These are phyloP conservation scores for Enteromius paludinosus DNA, from an alignment of 2,797 vertebrate species.

Conservation along the genomic window DNA sequence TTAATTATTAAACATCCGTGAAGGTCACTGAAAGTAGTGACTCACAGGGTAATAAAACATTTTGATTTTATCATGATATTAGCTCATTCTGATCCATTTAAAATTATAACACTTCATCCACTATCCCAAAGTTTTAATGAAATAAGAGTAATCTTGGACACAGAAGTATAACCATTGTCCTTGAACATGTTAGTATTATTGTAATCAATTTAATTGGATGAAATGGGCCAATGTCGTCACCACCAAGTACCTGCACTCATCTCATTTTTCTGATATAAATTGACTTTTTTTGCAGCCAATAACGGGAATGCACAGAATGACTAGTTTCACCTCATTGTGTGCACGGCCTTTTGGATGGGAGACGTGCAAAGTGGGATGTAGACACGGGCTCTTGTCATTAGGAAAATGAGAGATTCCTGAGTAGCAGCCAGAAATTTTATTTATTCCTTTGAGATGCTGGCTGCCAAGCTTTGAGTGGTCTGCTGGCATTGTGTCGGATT, in stretches of 20 bases:
- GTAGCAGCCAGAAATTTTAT: conserved; percentile 66
- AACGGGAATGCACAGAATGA: background rate
- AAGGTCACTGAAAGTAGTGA: background rate
- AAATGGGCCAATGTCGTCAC: conserved; percentile 2
- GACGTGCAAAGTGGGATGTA: conserved; percentile 51
- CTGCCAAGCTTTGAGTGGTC: conserved; percentile 74
- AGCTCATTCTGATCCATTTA: conserved; percentile 12
- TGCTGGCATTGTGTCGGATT: conserved; percentile 69
- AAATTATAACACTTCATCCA: background rate
- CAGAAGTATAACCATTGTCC: background rate
- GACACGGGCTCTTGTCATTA: conserved; percentile 69
- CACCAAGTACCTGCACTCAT: background rate
- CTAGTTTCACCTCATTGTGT: conserved; percentile 25
- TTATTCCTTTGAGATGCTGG: conserved; percentile 59
- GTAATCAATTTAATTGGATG: background rate
- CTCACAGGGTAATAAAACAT: background rate
- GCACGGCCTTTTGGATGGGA: conserved; percentile 49
- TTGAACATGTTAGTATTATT: background rate
- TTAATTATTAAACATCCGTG: background rate
- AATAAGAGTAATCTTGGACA: background rate
- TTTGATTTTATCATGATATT: background rate
- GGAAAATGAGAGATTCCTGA: conserved; percentile 69
- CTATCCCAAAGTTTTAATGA: background rate
- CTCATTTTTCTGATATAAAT: background rate
- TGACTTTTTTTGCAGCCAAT: conserved; percentile 9